A percentile compares a stretch with the other conserved stretches of the same genome.
Conservation (phyloP, 2,113 vertebrate species). For the Syrrhaptes paradoxus region DNA sequence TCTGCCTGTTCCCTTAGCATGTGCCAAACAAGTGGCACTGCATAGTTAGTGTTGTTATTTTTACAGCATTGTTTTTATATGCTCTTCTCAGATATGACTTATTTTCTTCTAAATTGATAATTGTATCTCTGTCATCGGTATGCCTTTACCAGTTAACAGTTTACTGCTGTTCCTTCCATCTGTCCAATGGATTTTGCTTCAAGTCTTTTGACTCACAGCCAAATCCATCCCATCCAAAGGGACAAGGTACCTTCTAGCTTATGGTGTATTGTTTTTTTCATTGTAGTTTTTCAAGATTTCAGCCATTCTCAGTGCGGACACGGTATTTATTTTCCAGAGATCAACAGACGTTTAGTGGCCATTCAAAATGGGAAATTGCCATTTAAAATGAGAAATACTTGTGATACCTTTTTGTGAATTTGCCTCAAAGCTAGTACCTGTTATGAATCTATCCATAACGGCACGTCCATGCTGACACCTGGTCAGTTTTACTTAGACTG, state of each 20-base stretch:
- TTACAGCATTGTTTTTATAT: constrained; percentile 15
- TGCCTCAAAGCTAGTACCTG: neutral
- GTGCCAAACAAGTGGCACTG: neutral
- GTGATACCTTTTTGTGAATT: neutral
- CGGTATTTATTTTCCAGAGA: neutral
- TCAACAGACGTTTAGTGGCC: neutral
- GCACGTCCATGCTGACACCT: neutral
- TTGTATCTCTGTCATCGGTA: neutral
- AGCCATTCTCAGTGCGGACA: neutral
- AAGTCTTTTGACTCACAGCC: neutral
- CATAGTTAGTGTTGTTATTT: neutral
- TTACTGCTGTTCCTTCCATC: neutral
- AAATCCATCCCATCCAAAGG: neutral
- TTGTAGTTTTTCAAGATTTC: neutral
- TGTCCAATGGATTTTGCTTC: neutral
- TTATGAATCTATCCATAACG: neutral
- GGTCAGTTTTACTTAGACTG: neutral
- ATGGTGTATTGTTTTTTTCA: neutral
- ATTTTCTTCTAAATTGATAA: constrained; percentile 29
- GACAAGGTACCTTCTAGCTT: neutral
- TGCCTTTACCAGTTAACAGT: neutral
- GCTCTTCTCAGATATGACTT: constrained; percentile 11
- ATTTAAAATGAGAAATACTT: neutral
- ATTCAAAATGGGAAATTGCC: neutral
- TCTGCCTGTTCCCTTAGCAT: neutral